A percentile compares a stretch with the other conserved stretches of the same genome.
Evolutionary conservation across 2,888 invertebrate species (phyloP).

Genomic region (Rhagonycha lutea): DNA sequence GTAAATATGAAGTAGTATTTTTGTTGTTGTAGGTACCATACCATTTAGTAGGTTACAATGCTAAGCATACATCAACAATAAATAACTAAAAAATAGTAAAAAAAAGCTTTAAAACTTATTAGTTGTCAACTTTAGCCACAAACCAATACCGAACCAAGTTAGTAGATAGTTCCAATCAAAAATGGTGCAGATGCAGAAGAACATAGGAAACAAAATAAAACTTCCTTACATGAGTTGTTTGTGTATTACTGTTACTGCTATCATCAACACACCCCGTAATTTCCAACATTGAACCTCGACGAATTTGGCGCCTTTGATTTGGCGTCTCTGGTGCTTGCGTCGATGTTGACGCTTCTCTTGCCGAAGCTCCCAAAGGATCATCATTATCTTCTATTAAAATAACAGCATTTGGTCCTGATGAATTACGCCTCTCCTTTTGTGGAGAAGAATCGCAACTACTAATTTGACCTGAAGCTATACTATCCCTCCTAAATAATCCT

Average conservation of each 20-base stretch:
- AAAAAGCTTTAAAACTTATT: conserved; percentile 11
- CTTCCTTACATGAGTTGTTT: conserved; percentile 43
- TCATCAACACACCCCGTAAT: conserved; percentile 69
- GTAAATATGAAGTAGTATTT: not conserved
- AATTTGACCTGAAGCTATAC: conserved; percentile 69
- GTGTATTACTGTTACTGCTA: conserved; percentile 43
- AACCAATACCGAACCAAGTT: conserved; percentile 20
- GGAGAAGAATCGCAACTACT: conserved; percentile 53
- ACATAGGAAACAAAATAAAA: conserved; percentile 39
- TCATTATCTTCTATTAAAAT: conserved; percentile 63
- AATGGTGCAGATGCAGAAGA: conserved; percentile 23
- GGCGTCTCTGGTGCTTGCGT: conserved; percentile 66
- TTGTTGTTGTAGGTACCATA: not conserved
- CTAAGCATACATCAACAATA: not conserved
- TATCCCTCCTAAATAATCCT: conserved; percentile 85
- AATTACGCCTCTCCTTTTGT: conserved; percentile 48
- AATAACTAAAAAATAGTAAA: not conserved
- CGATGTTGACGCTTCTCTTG: conserved; percentile 51
- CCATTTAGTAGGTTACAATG: not conserved
- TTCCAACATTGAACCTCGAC: conserved; percentile 83
- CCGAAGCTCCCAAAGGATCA: conserved; percentile 49
- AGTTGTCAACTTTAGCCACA: conserved; percentile 24
- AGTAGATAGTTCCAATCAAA: conserved; percentile 23
- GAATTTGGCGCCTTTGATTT: conserved; percentile 68
- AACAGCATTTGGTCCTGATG: conserved; percentile 54